A percentile compares a stretch with the other conserved stretches of the same genome.
These are phyloP conservation scores for Etheostoma spectabile DNA, from an alignment of 2,113 vertebrate species.

Conservation along the genomic window DNA sequence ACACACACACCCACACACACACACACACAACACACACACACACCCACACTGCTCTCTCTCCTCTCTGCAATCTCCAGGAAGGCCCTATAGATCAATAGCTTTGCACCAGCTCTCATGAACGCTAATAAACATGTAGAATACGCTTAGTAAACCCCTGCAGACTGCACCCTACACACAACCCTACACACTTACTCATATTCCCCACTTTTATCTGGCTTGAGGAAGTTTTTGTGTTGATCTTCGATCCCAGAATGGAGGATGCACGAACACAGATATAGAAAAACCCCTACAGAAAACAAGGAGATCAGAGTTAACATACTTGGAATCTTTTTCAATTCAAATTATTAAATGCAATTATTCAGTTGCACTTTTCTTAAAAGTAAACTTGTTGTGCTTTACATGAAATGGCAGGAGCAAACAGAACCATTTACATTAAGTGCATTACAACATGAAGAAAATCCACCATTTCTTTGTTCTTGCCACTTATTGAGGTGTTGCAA, in stretches of 20 bases:
- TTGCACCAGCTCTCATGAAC: conserved; percentile 78
- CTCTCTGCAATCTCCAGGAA: conserved; percentile 86
- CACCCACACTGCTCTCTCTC: conserved; percentile 43
- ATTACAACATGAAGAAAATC: not conserved
- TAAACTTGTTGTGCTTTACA: not conserved
- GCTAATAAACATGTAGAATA: conserved; percentile 83
- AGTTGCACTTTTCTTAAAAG: not conserved
- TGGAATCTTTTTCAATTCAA: not conserved
- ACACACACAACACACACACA: too few species aligned
- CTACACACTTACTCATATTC: conserved; percentile 94
- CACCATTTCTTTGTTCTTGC: not conserved
- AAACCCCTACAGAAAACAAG: conserved; percentile 89
- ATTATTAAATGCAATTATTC: not conserved
- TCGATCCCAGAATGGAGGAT: conserved; percentile 99
- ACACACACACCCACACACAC: too few species aligned
- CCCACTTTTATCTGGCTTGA: conserved; percentile 99
- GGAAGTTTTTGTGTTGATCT: conserved; percentile 99
- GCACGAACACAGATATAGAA: conserved; percentile 99
- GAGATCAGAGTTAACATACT: not conserved
- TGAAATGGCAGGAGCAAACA: not conserved
- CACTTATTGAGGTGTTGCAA: not conserved
- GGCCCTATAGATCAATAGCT: conserved; percentile 84
- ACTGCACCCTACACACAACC: conserved; percentile 61
- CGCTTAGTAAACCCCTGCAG: conserved; percentile 70
- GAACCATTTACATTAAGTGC: not conserved